A percentile compares a stretch with the other conserved stretches of the same genome.
These are phyloP conservation scores for Lethrus apterus DNA, from an alignment of 1,140 invertebrate genomes.

Conservation along the genomic window DNA sequence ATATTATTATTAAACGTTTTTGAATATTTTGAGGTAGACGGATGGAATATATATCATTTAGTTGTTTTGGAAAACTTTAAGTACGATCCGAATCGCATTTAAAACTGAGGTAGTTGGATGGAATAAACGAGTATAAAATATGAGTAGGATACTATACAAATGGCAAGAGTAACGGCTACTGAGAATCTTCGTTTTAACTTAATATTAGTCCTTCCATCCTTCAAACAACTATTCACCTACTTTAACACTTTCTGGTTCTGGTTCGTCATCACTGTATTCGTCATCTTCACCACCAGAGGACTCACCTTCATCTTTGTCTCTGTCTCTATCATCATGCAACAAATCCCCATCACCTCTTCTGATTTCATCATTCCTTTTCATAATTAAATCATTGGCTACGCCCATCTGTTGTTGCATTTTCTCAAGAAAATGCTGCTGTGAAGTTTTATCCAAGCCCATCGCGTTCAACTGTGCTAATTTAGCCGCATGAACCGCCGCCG, in stretches of 20 bases:
- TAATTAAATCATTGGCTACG: constrained; percentile 35
- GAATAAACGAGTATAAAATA: constrained; percentile 34
- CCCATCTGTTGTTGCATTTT: constrained; percentile 51
- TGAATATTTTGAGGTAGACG: constrained; percentile 39
- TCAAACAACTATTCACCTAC: constrained; percentile 32
- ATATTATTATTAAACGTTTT: constrained; percentile 13
- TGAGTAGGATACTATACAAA: constrained; percentile 6
- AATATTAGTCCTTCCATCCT: constrained; percentile 20
- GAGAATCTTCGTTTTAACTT: constrained; percentile 13
- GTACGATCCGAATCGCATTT: constrained; percentile 10
- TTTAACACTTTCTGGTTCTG: constrained; percentile 36
- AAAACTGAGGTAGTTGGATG: constrained; percentile 41
- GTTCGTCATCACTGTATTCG: constrained; percentile 40
- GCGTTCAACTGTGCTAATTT: constrained; percentile 66
- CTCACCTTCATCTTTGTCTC: constrained; percentile 32
- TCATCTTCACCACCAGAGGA: constrained; percentile 38
- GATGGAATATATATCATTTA: constrained; percentile 35
- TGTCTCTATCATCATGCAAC: constrained; percentile 28
- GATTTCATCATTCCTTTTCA: constrained; percentile 37
- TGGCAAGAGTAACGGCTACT: constrained; percentile 24
- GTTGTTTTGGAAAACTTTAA: constrained; percentile 9
- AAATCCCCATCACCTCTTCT: constrained; percentile 32
- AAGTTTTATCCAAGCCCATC: constrained; percentile 54
- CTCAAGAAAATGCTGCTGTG: constrained; percentile 51
- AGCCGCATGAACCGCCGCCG: constrained; percentile 42